Percentiles rank a stretch among this genome's conserved stretches.
phyloP scores from a whole-genome alignment of 1,140 invertebrate genomes.

The Pygmarrhopalites habei region DNA sequence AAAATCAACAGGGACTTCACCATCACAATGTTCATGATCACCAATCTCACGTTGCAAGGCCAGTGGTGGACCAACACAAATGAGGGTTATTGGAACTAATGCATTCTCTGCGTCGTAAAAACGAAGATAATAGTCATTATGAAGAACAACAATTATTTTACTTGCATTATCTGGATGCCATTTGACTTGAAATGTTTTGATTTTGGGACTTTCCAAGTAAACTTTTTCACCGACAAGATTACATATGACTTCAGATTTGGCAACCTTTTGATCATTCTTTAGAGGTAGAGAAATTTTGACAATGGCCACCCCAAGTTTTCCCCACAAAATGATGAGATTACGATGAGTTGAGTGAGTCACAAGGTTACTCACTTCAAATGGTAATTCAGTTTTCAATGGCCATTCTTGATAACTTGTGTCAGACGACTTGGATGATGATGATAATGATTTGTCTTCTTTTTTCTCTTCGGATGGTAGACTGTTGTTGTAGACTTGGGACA shows the following conservation, averaged over 20 bases:
- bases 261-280: background rate
- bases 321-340: background rate
- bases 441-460: background rate
- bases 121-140: conserved; percentile 24
- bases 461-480: too few species aligned
- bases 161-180: background rate
- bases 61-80: background rate
- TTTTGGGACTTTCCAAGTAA: conserved; percentile 6
- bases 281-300: background rate
- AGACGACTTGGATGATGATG: too few species aligned
- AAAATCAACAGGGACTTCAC: conserved; percentile 26
- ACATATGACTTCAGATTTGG: background rate
- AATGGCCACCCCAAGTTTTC: background rate
- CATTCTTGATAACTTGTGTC: background rate
- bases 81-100: background rate
- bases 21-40: background rate
- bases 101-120: background rate
- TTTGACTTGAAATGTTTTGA: conserved; percentile 18
- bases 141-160: conserved; percentile 17
- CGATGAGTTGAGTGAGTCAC: background rate
- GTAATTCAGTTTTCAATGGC: background rate
- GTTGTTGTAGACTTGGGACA: background rate
- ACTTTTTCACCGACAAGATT: conserved; percentile 7
- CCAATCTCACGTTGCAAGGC: background rate
- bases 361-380: background rate